Evolutionary conservation across 2,113 vertebrate genomes (phyloP).

Genomic region (Guaruba guarouba): DNA sequence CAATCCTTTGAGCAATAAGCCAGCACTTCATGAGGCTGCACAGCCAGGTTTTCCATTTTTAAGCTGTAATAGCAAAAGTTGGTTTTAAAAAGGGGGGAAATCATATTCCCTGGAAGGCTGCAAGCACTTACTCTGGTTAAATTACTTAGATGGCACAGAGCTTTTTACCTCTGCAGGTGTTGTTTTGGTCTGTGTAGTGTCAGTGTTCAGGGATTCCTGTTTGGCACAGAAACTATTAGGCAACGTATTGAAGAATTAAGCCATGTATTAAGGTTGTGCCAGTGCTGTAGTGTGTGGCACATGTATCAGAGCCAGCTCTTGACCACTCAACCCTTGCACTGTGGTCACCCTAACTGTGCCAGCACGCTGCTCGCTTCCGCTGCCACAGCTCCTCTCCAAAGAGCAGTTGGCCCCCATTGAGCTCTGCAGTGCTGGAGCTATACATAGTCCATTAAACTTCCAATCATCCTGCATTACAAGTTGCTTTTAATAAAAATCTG

Average conservation of each 20-base stretch:
- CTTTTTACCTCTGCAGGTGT: not conserved
- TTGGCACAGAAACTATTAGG: not conserved
- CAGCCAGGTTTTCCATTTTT: not conserved
- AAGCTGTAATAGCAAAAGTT: not conserved
- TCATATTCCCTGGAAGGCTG: not conserved
- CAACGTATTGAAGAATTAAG: not conserved
- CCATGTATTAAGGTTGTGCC: rapidly evolving
- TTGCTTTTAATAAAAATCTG: not conserved
- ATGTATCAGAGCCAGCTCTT: rapidly evolving
- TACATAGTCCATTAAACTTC: not conserved
- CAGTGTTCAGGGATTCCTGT: not conserved
- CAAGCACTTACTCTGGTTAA: not conserved
- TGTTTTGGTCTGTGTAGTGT: not conserved
- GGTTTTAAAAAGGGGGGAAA: not conserved
- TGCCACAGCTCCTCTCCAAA: not conserved
- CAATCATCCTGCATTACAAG: not conserved
- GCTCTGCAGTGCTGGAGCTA: not conserved
- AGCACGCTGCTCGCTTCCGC: not conserved
- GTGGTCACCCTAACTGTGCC: not conserved
- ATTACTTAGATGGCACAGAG: not conserved
- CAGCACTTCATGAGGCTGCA: not conserved
- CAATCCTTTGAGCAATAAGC: not conserved
- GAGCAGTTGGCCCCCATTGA: not conserved
- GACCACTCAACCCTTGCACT: not conserved
- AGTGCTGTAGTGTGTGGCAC: not conserved